A percentile compares a stretch with the other conserved stretches of the same genome.
phyloP scores from a whole-genome alignment of 1,140 invertebrate genomes.

The Bicyclus anynana region DNA sequence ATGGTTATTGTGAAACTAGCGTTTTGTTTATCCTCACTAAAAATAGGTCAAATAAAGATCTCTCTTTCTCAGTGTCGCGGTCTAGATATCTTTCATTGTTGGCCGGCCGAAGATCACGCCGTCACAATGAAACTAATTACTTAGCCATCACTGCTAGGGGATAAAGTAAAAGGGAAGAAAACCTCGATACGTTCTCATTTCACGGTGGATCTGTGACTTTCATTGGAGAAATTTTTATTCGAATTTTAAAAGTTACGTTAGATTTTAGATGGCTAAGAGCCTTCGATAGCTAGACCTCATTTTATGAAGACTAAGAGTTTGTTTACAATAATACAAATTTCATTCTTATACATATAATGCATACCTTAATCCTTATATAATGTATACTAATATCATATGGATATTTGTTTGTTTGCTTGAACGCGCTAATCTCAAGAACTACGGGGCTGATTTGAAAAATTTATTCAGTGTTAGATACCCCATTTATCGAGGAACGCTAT shows the following conservation, averaged over 20 bases:
- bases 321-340: too few relatives aligned
- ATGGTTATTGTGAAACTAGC: background rate
- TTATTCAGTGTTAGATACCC: too few relatives aligned
- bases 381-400: too few relatives aligned
- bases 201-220: background rate
- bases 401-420: too few relatives aligned
- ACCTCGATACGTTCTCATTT: background rate
- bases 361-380: too few relatives aligned
- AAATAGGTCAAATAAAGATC: background rate
- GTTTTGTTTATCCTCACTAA: background rate
- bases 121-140: constrained; percentile 3
- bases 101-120: background rate
- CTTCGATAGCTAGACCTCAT: background rate
- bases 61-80: background rate
- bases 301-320: too few relatives aligned
- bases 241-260: background rate
- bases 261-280: background rate
- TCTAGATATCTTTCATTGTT: constrained; percentile 1
- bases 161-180: background rate
- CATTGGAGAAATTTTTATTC: background rate
- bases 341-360: too few relatives aligned
- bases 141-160: background rate
- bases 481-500: too few relatives aligned
- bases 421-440: too few relatives aligned
- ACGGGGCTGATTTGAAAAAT: too few relatives aligned